Base-by-base conservation (phyloP, 1,140 invertebrate species). In the Pygmarrhopalites habei region DNA sequence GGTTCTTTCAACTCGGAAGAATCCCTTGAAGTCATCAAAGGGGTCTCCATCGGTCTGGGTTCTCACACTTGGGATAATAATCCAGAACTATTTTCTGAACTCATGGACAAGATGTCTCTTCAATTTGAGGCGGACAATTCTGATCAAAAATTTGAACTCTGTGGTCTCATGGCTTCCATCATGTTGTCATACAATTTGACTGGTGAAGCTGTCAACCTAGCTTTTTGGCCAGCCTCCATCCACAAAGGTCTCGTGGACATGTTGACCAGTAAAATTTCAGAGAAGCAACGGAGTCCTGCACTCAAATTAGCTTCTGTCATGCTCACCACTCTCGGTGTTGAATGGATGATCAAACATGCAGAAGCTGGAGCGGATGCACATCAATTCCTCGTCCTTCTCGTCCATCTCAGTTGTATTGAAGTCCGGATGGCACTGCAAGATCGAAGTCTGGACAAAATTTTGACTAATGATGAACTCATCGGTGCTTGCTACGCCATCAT, bases 391-490 rank as follows among this genome's bases (percentile, higher is more conserved):
- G 77, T 94, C 1, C 75, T 94, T 43, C 75, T 94, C 1, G 82
- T 93, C 58, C 90, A 95, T 75, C 75, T 96, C 21, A 85, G 86
- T 66, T 89, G 89, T 53, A 90, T 96, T 73, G 92, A 95, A 80
- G 85, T 94, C 2, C 82, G 90, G 71, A 94, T 96, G 89, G 87
- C 90, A 71, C 76, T 95, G 44, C 92, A 96, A 73, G 88, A 90
- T 64, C 86, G 86, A 69, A 72, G 71, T 28, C 79, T 92, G 63
- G 88, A 91, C 74, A 80, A 87, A 74, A 85, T 90, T 7, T 82
- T 86, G 72, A 76, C 80, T 29, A 85, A 89, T 77, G 82, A 82
- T 26, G 85, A 90, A 53, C 77, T 94, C 19, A 79, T 94, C 1
- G 85, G 85, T 23, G 80, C 88, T 43, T 95, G 90, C 72, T 95